Conservation (phyloP, 2,888 invertebrate species). For the Chaetogeoica ovagalla region DNA sequence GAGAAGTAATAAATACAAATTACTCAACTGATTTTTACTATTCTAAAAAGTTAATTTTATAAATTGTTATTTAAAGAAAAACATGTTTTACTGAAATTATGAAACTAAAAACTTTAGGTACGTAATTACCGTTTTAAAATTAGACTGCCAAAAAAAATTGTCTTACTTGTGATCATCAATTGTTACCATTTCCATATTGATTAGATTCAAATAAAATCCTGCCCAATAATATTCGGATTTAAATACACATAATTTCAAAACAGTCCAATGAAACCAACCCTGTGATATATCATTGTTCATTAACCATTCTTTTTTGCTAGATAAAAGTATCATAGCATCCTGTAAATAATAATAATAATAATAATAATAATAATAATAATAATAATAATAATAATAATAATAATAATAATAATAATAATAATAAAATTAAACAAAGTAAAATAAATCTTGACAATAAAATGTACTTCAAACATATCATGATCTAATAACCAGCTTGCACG, state of each 20-base stretch:
- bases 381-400: not conserved
- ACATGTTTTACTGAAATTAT: no score
- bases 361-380: not conserved
- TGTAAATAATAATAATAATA: not conserved
- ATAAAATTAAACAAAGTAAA: constrained; percentile 13
- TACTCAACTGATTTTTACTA: no score
- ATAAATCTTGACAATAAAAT: not conserved
- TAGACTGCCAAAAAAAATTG: no score
- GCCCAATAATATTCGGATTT: constrained; percentile 45
- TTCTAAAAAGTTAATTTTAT: no score
- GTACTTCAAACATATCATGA: constrained; percentile 78
- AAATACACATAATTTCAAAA: constrained; percentile 39
- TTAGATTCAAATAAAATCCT: constrained; percentile 18
- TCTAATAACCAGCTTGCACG: constrained; percentile 90
- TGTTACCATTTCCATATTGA: not conserved
- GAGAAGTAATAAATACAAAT: no score
- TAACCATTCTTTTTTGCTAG: constrained; percentile 21
- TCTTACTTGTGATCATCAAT: constrained; percentile 37
- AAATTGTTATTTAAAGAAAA: no score
- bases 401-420: not conserved
- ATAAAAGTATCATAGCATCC: constrained; percentile 28
- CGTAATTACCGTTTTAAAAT: no score
- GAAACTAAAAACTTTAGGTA: no score
- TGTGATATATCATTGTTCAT: not conserved
- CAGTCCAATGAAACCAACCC: constrained; percentile 45